Base-by-base conservation (phyloP, 2,113 vertebrate genomes). In the Rhegmatorhina hoffmannsi region DNA sequence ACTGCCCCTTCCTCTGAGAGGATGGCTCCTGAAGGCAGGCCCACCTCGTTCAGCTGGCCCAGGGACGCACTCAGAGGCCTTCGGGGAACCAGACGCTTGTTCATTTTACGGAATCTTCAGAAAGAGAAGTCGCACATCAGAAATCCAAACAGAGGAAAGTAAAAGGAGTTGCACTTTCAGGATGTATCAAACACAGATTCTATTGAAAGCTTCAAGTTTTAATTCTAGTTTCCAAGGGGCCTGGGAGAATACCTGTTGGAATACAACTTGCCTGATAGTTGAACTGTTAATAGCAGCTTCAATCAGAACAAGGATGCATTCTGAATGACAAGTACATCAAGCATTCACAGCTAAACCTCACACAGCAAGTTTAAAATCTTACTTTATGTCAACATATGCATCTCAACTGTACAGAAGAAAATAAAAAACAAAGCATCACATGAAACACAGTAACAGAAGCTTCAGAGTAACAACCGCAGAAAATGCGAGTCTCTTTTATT, bases 81-180 rank as follows among this genome's bases (percentile, higher is more conserved):
- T 92, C 99, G 98, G 68, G 99, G 98, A 92, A 98, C 98, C 59
- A 99, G 97, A 36, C 99, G 99, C 87, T 99, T 99, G 96, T 99
- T 99, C 99, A 99, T 99, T 97, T 99, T 99, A 87, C 99, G 99
- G 97, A 99, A 99, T 89, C 99, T 99, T 96, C 43, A 89, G 16
- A 77, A 90, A 87, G 84, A 89, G 47, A 96, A 96, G 31, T 13
- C 31, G 75, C 4, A 28, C 6, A 52, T 40, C 67, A 95, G 85
- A 87, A 79, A 66, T 52, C 44, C 50, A 84, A 92, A 90, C 23
- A 43, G 31, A 46, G 58, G 15, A 26, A 47, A 63, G 2, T 19
- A 73, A 81, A 92, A 90, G 10, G 7, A 95, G 46, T 9, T 76
- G 13, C 21, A 47, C 46, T 63, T 60, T 33, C 28, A 70, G 31